These are phyloP conservation scores for Psammodynastes pulverulentus DNA, from an alignment of 2,113 vertebrate genomes.

Conservation along the genomic window DNA sequence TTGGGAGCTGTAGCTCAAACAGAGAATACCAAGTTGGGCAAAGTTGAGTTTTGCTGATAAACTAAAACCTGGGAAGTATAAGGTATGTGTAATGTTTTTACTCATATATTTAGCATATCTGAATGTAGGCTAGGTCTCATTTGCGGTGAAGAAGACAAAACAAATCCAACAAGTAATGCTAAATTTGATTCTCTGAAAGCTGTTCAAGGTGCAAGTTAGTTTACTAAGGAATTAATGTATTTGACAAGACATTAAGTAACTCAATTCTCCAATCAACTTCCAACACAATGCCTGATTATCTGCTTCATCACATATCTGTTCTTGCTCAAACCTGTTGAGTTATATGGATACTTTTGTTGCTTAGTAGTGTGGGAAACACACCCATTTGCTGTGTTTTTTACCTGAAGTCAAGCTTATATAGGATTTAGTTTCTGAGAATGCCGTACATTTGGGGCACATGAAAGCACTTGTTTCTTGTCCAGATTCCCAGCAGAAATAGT, in stretches of 20 bases:
- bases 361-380: slow-evolving; percentile 10
- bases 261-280: neutral
- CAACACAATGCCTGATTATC: neutral
- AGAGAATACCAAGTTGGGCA: neutral
- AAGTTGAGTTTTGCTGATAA: neutral
- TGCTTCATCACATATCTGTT: neutral
- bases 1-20: neutral
- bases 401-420: slow-evolving; percentile 32
- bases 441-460: slow-evolving; percentile 34
- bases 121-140: neutral
- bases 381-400: slow-evolving; percentile 23
- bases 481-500: slow-evolving; percentile 37
- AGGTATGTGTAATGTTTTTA: neutral
- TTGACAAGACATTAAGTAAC: neutral
- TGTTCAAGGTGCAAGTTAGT: neutral
- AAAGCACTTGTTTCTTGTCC: slow-evolving; percentile 43
- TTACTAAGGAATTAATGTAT: neutral
- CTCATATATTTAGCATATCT: neutral
- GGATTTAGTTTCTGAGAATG: slow-evolving; percentile 48
- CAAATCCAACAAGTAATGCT: neutral
- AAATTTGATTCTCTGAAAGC: neutral
- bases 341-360: neutral
- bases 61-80: neutral
- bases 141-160: neutral
- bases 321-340: neutral